Evolutionary conservation across 2,888 invertebrate species (phyloP).

Genomic region (Seira musarum): DNA sequence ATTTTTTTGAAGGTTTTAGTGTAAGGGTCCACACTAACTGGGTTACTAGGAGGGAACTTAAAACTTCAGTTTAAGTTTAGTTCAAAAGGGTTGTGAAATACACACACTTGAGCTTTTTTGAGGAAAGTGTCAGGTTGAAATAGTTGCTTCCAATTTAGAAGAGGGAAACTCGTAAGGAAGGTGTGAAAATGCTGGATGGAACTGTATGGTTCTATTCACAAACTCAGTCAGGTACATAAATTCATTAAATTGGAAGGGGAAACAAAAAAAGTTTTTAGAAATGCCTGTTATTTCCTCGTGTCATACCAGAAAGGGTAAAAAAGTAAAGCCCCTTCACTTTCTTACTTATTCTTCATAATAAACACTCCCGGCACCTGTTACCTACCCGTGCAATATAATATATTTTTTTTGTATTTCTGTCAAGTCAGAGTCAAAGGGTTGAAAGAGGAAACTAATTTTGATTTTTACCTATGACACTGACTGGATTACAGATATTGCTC

Average conservation of each 20-base stretch:
- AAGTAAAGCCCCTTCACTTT: conserved; percentile 6
- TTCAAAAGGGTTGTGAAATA: background rate
- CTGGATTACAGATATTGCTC: background rate
- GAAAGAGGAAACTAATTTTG: no score
- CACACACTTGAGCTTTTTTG: background rate
- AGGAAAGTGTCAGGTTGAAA: background rate
- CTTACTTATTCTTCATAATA: background rate
- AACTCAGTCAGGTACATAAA: background rate
- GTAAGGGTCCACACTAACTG: conserved; percentile 59
- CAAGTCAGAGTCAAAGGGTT: no score
- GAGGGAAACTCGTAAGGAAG: background rate
- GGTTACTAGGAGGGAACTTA: conserved; percentile 38
- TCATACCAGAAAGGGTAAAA: conserved; percentile 16
- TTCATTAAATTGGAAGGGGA: conserved; percentile 9
- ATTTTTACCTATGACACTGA: no score
- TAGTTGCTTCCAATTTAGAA: background rate
- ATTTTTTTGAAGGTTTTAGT: conserved; percentile 56
- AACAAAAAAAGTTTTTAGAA: conserved; percentile 5
- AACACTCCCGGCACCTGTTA: background rate
- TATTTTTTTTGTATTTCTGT: no score
- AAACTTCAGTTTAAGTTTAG: background rate
- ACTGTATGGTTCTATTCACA: conserved; percentile 17
- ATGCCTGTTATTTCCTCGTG: background rate
- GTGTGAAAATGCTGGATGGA: conserved; percentile 1
- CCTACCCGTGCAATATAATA: no score